Base-by-base conservation (phyloP, 2,113 vertebrate genomes). In the Collichthys lucidus region DNA sequence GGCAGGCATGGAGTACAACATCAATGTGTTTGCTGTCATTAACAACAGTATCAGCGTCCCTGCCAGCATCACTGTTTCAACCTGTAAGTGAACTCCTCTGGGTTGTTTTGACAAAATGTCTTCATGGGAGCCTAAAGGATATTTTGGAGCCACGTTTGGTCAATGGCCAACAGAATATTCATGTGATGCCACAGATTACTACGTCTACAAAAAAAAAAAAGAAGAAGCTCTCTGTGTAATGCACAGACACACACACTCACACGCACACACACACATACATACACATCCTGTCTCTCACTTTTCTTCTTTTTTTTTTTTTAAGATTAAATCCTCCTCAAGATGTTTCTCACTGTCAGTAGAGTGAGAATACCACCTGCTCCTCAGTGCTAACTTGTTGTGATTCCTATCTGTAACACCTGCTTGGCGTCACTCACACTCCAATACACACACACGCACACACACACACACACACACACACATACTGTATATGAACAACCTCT, bases 21-120 rank as follows among this genome's bases (percentile, higher is more conserved):
- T 99, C 94, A 98, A 96, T 19, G 81, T 99, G 91, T 98, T 96
- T 0, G 95, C 97, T 0, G 96, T 98, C 89, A 97, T 98, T 86
- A 96, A 97, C 64, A 96, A 96, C 4, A 86, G 93, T 84, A 95
- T 96, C 95, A 99, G 98, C 64, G 90, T 91, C 57, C 97, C 98
- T 0, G 90, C 95, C 76, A 96, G 94, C 79, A 94, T 96, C 85
- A 95, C 94, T 72, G 96, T 96, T 86, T 96, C 96, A 74, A 99
- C 98, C 73, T 97, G 98, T 99, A 94, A 97, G 98, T 97, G 92
- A 53, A 67, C 52, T 63, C 57, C 19, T 26, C 29, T 57, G 31
- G 26, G 46, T 29, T 60, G 16, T 63, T 65, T 7, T 63, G 44
- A 78, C 49, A 31, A 69, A 60, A 53, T 42, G 62, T 19, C 9